phyloP scores from a whole-genome alignment of 2,797 vertebrate species.

The Capromys pilorides region DNA sequence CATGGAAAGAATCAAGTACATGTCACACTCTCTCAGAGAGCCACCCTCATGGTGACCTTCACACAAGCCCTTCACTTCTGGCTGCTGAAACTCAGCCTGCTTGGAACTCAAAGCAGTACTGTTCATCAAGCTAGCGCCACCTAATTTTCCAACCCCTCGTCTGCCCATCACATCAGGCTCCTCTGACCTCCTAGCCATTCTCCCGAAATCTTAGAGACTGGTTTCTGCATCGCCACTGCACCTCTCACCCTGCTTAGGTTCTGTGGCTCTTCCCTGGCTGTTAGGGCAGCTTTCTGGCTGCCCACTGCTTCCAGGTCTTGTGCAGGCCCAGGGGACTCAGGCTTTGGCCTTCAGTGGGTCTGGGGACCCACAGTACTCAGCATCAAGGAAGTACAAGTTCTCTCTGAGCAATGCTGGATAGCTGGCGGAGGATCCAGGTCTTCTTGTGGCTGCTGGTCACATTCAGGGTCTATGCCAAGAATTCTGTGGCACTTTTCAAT shows the following conservation, averaged over 20 bases:
- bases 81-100: neutral
- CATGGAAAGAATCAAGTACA: neutral
- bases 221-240: neutral
- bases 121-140: neutral
- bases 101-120: no score
- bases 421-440: neutral
- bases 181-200: neutral
- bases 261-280: neutral
- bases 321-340: neutral
- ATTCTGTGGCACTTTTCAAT: neutral
- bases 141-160: neutral
- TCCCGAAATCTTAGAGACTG: neutral
- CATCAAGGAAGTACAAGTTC: neutral
- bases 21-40: neutral
- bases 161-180: neutral
- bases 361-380: neutral
- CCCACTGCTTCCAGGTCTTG: neutral
- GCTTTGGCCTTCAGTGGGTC: neutral
- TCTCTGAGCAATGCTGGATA: neutral
- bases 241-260: neutral
- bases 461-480: neutral
- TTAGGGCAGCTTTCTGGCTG: neutral
- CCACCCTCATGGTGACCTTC: neutral
- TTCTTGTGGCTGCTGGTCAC: neutral
- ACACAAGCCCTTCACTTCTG: neutral